phyloP scores from a whole-genome alignment of 2,888 invertebrate genomes.

The Allygus modestus region DNA sequence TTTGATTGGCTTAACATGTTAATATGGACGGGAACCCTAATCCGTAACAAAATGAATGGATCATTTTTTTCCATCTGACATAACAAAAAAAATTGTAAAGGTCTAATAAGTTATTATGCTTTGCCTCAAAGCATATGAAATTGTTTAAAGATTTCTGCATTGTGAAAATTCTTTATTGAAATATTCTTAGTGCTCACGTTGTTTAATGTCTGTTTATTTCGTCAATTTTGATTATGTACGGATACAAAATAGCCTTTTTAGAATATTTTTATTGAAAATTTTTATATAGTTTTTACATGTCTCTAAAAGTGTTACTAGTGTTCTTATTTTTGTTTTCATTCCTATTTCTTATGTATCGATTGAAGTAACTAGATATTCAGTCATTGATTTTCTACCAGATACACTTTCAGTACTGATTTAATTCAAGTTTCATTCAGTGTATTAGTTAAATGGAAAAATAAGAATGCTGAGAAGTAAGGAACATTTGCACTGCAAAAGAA shows the following conservation, averaged over 20 bases:
- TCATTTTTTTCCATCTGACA: too few species aligned
- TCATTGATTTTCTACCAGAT: neutral
- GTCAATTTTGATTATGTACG: neutral
- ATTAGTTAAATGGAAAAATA: neutral
- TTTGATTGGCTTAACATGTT: too few species aligned
- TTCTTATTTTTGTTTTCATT: neutral
- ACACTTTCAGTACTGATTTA: neutral
- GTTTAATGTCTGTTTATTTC: neutral
- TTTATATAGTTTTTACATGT: neutral
- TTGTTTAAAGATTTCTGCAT: neutral
- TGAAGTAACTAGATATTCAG: too few species aligned
- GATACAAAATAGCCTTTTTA: neutral
- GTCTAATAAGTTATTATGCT: too few species aligned
- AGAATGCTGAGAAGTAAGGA: neutral
- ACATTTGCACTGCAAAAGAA: slow-evolving; percentile 35
- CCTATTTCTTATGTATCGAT: neutral
- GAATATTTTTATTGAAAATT: neutral
- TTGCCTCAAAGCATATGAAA: neutral
- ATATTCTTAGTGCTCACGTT: neutral
- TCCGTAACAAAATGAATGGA: too few species aligned
- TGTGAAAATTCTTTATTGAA: neutral
- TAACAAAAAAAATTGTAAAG: too few species aligned
- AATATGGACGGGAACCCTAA: too few species aligned
- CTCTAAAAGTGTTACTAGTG: neutral
- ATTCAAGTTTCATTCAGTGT: neutral